Percentiles rank a stretch among this genome's conserved stretches.
These are phyloP conservation scores for Podarcis cretensis DNA, from an alignment of 2,113 vertebrate species.

Conservation along the genomic window DNA sequence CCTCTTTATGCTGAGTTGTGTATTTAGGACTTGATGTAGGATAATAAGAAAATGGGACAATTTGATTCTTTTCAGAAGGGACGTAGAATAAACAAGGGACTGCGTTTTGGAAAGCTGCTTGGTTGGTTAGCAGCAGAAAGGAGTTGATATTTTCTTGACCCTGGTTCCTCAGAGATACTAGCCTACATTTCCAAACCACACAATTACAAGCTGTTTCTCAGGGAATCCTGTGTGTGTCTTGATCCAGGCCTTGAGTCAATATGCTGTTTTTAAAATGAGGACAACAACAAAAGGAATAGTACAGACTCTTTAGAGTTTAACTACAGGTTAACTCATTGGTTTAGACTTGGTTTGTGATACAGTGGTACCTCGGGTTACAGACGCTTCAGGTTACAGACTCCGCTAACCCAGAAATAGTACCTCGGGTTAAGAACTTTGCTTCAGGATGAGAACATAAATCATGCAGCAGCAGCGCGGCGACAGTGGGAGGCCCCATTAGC, in stretches of 20 bases:
- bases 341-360: neutral
- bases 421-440: no score
- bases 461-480: rapidly evolving
- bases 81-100: neutral
- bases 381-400: no score
- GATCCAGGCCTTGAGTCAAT: neutral
- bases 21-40: neutral
- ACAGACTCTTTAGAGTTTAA: neutral
- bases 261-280: neutral
- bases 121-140: neutral
- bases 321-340: rapidly evolving
- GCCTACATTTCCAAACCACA: neutral
- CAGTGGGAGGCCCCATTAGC: no score
- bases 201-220: rapidly evolving
- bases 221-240: neutral
- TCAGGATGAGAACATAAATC: no score
- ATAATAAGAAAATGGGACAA: neutral
- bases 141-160: neutral
- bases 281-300: neutral
- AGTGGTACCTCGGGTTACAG: no score
- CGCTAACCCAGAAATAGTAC: no score
- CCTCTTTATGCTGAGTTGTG: neutral
- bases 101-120: rapidly evolving
- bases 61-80: neutral
- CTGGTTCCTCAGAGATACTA: neutral